Evolutionary conservation across 2,797 vertebrate species (phyloP), one percentile per base, ranked within the genome.

Genomic region (Pseudochaenichthys georgianus): DNA sequence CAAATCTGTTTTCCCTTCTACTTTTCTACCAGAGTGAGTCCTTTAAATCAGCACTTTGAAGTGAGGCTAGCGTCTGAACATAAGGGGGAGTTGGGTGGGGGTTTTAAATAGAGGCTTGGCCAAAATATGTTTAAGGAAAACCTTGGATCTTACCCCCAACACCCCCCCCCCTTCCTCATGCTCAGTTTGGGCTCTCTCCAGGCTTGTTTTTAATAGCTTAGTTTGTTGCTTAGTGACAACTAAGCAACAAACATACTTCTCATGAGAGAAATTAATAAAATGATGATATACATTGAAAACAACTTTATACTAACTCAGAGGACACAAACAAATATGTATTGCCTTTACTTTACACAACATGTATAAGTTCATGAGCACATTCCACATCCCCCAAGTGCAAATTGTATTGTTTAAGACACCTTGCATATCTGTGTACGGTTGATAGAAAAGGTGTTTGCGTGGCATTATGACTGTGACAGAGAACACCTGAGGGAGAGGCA

Each of bases 11-110:
- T 66, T 72, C 16, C 9, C 55, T 67, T 75, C 12, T 62, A 58
- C 60, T 83, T 76, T 55, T 17, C 70, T 15, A 73, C 68, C 80
- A 66, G 73, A 79, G 74, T 61, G 74, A 59, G 83, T 82, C 75
- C 77, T 86, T 38, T 83, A 87, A 86, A 87, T 84, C 79, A 78
- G 66, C 60, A 65, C 88, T 92, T 92, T 92, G 80, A 92, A 88
- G 90, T 90, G 69, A 75, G 70, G 70, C 84, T 80, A 19, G 73
- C 42, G 17, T 90, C 70, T 86, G 84, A 88, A 64, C 64, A 77
- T 81, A 69, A 64, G 62, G 63, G 68, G 54, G 77, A 70, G 70
- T 77, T 72, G 58, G 64, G 62, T 3, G 46, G 64, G 73, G 69
- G 66, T 75, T 82, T 81, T 79, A 80, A 87, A 84, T 76, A 73